Evolutionary conservation across 2,888 invertebrate genomes (phyloP), one percentile per base, ranked within the genome.

Genomic region (Melanargia galathea): DNA sequence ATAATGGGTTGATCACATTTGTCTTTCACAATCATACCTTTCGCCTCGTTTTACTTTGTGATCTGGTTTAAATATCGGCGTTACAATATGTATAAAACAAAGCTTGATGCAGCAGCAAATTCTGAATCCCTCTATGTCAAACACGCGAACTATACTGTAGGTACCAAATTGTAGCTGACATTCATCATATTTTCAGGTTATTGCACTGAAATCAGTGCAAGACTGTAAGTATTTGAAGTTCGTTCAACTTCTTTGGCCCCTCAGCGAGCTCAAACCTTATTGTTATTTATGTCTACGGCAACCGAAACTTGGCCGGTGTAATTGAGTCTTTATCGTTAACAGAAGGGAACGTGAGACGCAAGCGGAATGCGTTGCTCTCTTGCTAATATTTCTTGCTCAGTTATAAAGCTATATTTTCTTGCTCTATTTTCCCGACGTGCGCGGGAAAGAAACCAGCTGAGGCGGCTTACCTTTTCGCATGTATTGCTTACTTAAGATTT

Each of bases 261-360:
- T 55, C 40, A n/a, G 18, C 46, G 30, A 57, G 24, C 40, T n/a
- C 18, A 3, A 18, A 30, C 33, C 20, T 33, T 46, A 57, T 46
- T 46, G 26, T 57, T 30, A 20, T 46, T 57, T 57, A 57, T 46
- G 45, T 33, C 46, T 20, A 33, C 26, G 7, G 16, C 18, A 18
- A 46, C 20, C 43, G 45, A 46, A 57, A 46, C 16, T 40, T 24
- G 11, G 1, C 35, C 18, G 5, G 30, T 56, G 56, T 57, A 57
- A 57, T 57, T 57, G 57, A 57, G 45, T 43, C 57, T 45, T 57
- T 46, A 57, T 13, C 30, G 45, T 46, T 57, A 57, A 30, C 57
- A 18, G 45, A 45, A 26, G 26, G 13, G 16, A 33, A 57, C 57
- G 57, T 57, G 57, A 45, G 57, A 45, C 11, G 57, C 20, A 46